These are phyloP conservation scores for Brachyopa scutellaris DNA, from an alignment of 2,888 invertebrate genomes.

Conservation along the genomic window DNA sequence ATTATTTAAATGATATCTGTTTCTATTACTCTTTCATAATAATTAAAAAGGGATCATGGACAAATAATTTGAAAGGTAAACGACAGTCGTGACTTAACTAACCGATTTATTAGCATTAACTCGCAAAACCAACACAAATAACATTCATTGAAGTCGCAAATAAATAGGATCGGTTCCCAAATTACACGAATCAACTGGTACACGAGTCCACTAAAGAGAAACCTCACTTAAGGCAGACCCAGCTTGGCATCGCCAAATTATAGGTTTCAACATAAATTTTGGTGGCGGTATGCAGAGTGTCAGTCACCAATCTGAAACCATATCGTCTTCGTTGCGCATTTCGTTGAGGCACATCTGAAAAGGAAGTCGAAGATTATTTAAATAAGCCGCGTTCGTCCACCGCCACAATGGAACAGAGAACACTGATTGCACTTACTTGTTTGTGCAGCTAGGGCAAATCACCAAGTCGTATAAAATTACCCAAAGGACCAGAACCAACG, in stretches of 20 bases:
- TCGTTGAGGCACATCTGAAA: conserved; percentile 56
- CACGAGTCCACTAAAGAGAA: conserved; percentile 19
- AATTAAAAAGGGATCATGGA: too few relatives aligned
- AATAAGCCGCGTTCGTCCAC: conserved; percentile 50
- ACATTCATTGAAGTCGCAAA: conserved; percentile 32
- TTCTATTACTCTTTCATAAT: too few relatives aligned
- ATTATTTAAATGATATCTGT: too few relatives aligned
- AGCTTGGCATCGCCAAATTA: conserved; percentile 53
- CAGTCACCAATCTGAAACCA: conserved; percentile 67
- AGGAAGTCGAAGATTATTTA: conserved; percentile 72
- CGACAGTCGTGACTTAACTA: too few relatives aligned
- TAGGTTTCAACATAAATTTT: conserved; percentile 58
- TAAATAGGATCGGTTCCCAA: conserved; percentile 18
- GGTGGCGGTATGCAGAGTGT: conserved; percentile 71
- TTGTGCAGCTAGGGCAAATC: conserved; percentile 30
- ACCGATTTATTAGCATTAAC: conserved; percentile 44
- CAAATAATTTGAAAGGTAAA: too few relatives aligned
- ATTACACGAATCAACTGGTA: conserved; percentile 49
- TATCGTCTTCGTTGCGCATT: conserved; percentile 66
- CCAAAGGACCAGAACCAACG: conserved; percentile 24
- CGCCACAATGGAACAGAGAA: conserved; percentile 31
- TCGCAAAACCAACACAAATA: conserved; percentile 44
- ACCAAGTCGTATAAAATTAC: conserved; percentile 63
- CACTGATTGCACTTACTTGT: conserved; percentile 27
- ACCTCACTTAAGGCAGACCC: conserved; percentile 1